phyloP scores from a whole-genome alignment of 2,797 vertebrate genomes.

The Notolepis coatsorum region DNA sequence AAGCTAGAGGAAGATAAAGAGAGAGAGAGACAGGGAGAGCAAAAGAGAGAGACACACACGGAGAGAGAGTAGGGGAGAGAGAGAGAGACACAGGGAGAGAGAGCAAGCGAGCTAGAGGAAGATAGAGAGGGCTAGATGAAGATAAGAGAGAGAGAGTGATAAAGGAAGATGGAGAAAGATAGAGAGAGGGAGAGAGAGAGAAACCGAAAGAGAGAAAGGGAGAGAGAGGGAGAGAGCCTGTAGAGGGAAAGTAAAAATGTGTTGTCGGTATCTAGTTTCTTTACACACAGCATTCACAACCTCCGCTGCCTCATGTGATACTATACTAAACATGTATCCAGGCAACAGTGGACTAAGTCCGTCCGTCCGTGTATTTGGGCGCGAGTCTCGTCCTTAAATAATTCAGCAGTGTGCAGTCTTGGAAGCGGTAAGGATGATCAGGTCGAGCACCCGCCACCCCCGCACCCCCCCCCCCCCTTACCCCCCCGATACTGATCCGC shows the following conservation, averaged over 20 bases:
- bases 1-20: constrained; percentile 21
- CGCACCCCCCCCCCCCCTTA: neutral
- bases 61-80: no score
- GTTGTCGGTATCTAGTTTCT: constrained; percentile 66
- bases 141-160: no score
- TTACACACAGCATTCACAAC: constrained; percentile 65
- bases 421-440: neutral
- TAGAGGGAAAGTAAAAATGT: constrained; percentile 57
- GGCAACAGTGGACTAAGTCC: constrained; percentile 71
- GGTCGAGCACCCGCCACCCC: neutral
- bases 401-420: constrained; percentile 32
- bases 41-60: no score
- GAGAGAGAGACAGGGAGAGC: constrained; percentile 3
- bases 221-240: constrained; percentile 15
- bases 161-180: constrained; percentile 20
- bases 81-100: constrained; percentile 25
- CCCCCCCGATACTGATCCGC: constrained; percentile 43
- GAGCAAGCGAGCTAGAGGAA: constrained; percentile 7
- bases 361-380: constrained; percentile 50
- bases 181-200: constrained; percentile 3
- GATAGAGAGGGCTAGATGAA: constrained; percentile 21
- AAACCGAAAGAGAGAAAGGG: neutral
- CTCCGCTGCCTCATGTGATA: constrained; percentile 68
- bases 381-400: constrained; percentile 58
- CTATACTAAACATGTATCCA: constrained; percentile 66